Evolutionary conservation across 2,888 invertebrate species (phyloP), one percentile per base, ranked within the genome.

Genomic region (Spodoptera picta): DNA sequence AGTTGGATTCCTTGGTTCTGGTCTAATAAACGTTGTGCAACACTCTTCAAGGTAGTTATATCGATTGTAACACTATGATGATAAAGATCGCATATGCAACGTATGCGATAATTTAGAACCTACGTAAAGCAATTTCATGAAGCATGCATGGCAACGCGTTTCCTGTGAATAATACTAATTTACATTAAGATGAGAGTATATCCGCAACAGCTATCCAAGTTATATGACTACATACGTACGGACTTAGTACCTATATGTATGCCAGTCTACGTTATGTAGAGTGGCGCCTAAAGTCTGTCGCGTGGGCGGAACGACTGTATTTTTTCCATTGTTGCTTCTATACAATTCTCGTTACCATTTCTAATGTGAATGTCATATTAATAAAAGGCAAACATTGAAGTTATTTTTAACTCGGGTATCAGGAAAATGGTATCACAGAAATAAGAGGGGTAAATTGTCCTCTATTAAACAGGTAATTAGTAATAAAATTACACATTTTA

Each of bases 251-350:
- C 36, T 36, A 63, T 60, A 51, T 72, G 65, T 56, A 27, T 49
- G 68, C 54, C 57, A 65, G 65, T 55, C 71, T 73, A 73, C 72
- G 62, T 66, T 65, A 61, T 76, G 69, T 81, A 79, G 87, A 85
- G 82, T 81, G 92, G 92, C 92, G 92, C 91, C 93, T 89, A 77
- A 86, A 89, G 92, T 92, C 92, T 91, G 91, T 74, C 80, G 88
- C 88, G 92, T 92, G 88, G 92, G 92, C 87, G 92, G 86, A 83
- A 87, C 87, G 83, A 86, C 90, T 89, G 88, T 89, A 88, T 86
- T 85, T 82, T 83, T 87, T 81, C 85, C 87, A 90, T 90, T 93
- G 92, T 92, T 90, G 79, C 88, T 87, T 80, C 81, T 86, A 87
- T 90, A 86, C 90, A 88, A 87, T 89, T 89, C 86, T 87, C 87